A percentile compares a stretch with the other conserved stretches of the same genome.
phyloP scores from a whole-genome alignment of 2,113 vertebrate genomes.

The Lamprologus sp. region DNA sequence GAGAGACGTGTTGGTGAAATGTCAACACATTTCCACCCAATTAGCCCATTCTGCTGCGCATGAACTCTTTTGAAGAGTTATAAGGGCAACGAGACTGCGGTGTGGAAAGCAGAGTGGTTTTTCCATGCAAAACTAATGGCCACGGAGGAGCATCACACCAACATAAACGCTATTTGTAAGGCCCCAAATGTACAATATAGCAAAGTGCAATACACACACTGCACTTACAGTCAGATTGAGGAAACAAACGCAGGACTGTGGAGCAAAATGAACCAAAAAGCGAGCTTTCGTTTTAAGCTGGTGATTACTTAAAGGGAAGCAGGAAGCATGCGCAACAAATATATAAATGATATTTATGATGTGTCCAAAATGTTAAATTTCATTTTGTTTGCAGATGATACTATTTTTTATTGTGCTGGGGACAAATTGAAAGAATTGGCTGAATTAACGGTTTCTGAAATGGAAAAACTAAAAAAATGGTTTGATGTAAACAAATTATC shows the following conservation, averaged over 20 bases:
- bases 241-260: background rate
- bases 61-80: background rate
- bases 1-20: conserved; percentile 1
- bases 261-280: background rate
- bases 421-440: background rate
- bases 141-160: background rate
- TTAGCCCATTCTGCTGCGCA: background rate
- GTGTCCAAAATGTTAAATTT: background rate
- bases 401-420: background rate
- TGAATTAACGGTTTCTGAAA: too few relatives aligned
- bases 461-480: too few relatives aligned
- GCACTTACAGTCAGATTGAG: background rate
- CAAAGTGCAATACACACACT: background rate
- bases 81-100: background rate
- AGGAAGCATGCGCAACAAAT: background rate
- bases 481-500: too few relatives aligned
- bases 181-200: background rate
- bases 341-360: background rate
- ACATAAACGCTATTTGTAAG: background rate
- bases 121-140: background rate
- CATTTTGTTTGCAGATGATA: fast-evolving
- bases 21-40: conserved; percentile 32
- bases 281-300: background rate
- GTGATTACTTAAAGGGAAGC: background rate
- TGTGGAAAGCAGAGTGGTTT: background rate